Conservation (phyloP, 2,888 invertebrate species). For the Polyommatus iphigenia region DNA sequence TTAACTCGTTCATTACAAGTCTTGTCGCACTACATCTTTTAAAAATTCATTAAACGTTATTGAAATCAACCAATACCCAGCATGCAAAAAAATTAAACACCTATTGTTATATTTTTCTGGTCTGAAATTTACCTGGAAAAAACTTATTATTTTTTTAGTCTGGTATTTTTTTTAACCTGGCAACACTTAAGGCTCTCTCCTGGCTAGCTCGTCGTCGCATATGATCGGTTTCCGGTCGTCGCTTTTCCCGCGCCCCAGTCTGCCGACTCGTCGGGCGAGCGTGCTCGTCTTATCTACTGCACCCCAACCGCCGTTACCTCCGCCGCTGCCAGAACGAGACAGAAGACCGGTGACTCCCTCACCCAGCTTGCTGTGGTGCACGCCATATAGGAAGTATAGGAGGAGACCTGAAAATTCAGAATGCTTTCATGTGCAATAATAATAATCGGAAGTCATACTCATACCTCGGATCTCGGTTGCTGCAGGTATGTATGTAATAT, state of each 20-base stretch:
- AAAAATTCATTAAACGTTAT: no score
- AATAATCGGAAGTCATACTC: neutral
- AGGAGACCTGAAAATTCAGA: constrained; percentile 82
- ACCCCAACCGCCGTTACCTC: constrained; percentile 69
- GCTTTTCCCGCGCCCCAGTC: constrained; percentile 63
- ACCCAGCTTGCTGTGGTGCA: constrained; percentile 91
- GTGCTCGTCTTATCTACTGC: constrained; percentile 72
- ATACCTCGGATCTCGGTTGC: neutral
- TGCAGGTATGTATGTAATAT: neutral
- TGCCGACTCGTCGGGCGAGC: constrained; percentile 63
- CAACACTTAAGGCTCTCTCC: constrained; percentile 65
- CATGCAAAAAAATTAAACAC: neutral
- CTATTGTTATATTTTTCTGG: no score
- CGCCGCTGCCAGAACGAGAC: constrained; percentile 64
- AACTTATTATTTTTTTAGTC: no score
- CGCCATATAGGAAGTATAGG: constrained; percentile 91
- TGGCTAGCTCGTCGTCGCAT: constrained; percentile 67
- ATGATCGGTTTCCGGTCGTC: constrained; percentile 75
- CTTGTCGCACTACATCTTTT: no score
- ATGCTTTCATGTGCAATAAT: neutral
- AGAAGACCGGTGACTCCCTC: constrained; percentile 74
- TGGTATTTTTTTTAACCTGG: neutral
- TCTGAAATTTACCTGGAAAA: no score
- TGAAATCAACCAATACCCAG: neutral
- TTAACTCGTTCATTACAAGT: no score